phyloP scores from a whole-genome alignment of 2,797 vertebrate genomes.

The Amazona ochrocephala region DNA sequence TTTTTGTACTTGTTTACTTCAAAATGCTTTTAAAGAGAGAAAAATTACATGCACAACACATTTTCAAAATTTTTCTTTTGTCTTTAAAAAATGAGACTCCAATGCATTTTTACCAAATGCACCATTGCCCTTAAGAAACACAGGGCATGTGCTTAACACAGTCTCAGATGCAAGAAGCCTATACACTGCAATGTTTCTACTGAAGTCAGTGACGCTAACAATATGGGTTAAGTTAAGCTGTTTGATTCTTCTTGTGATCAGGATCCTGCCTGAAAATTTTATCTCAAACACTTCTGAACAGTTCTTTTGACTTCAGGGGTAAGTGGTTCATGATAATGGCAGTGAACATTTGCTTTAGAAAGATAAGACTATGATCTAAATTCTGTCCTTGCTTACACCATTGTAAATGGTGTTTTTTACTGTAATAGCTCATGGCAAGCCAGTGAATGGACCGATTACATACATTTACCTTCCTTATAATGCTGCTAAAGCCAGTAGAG shows the following conservation, averaged over 20 bases:
- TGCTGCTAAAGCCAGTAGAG: not conserved
- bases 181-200: not conserved
- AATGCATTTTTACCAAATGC: not conserved
- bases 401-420: not conserved
- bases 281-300: not conserved
- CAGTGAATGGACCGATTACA: not conserved
- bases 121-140: not conserved
- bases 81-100: not conserved
- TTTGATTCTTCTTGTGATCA: not conserved
- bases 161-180: not conserved
- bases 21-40: not conserved
- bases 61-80: not conserved
- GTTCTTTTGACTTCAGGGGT: conserved; percentile 1
- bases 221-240: not conserved
- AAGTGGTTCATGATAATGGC: not conserved
- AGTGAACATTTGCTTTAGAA: not conserved
- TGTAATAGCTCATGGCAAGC: not conserved
- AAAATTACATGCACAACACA: rapidly evolving
- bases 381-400: not conserved
- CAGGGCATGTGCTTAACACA: rapidly evolving
- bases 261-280: conserved; percentile 9
- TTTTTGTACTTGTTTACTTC: not conserved
- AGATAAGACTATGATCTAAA: not conserved
- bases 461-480: not conserved
- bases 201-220: not conserved